Evolutionary conservation across 1,140 invertebrate species (phyloP), one percentile per base, ranked within the genome.

Genomic region (Eumaeus atala): DNA sequence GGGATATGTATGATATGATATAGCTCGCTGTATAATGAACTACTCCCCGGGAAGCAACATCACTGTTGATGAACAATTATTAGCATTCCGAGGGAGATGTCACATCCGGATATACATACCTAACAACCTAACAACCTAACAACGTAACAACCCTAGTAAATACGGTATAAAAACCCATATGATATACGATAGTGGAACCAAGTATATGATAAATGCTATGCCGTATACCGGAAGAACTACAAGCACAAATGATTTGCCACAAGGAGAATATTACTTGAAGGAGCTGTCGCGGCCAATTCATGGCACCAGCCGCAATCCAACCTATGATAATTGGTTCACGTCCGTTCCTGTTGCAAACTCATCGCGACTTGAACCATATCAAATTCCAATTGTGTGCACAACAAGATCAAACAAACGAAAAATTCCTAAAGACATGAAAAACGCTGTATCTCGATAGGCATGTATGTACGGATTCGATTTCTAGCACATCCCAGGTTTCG

Each of bases 121-220:
- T 28, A 28, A 28, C 21, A 28, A 28, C 21, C 21, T 28, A 28
- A 28, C 21, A 28, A 28, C 21, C 21, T 28, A 28, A 28, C 21
- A 28, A n/a, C n/a, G n/a, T n/a, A n/a, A n/a, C n/a, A n/a, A 28
- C 2, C 21, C 21, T 2, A 28, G 6, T 28, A 28, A 28, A 28
- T 28, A 28, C 21, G 21, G 21, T 28, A 28, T 28, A 28, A 44
- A 44, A 44, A 12, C 14, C 3, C 40, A 7, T 2, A 72, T 68
- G 64, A 42, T 73, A n/a, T 71, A 68, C 61, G 75, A 82, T 54
- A 44, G 50, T 18, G 33, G 21, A 9, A 68, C 74, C 28, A 68
- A 70, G 49, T 83, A 81, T 54, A 77, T 83, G 68, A 59, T 72
- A 16, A 59, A 80, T 62, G 74, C 66, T 34, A 58, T 54, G 16